Evolutionary conservation across 2,888 invertebrate species (phyloP).

Genomic region (Gortyna flavago): DNA sequence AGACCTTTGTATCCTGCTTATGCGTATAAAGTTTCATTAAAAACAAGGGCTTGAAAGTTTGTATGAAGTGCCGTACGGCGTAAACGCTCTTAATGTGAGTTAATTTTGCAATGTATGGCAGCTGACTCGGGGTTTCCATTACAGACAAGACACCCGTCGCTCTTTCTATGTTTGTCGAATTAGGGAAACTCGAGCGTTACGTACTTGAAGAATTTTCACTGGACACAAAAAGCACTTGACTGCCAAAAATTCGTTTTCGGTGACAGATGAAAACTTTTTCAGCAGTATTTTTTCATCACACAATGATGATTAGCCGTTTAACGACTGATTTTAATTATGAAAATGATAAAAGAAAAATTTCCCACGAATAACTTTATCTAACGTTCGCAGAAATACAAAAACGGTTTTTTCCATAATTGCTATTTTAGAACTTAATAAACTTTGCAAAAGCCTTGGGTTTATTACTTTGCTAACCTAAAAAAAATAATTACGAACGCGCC

Average conservation of each 20-base stretch:
- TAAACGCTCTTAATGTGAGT: conserved; percentile 2
- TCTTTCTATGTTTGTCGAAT: not conserved
- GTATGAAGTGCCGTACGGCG: too few species aligned
- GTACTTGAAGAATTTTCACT: not conserved
- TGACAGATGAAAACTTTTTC: not conserved
- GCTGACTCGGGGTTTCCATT: not conserved
- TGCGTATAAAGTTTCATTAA: too few species aligned
- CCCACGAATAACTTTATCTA: not conserved
- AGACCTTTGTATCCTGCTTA: too few species aligned
- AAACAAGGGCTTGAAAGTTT: too few species aligned
- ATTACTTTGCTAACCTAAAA: conserved; percentile 26
- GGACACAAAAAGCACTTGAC: too few species aligned
- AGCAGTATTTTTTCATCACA: not conserved
- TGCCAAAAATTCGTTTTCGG: not conserved
- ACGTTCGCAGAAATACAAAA: not conserved
- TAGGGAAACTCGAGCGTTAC: not conserved
- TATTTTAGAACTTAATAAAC: conserved; percentile 14
- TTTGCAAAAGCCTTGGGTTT: conserved; percentile 14
- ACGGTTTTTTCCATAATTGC: not conserved
- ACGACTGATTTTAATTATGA: not conserved
- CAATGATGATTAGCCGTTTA: not conserved
- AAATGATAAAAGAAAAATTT: not conserved
- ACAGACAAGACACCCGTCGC: not conserved
- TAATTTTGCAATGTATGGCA: not conserved
- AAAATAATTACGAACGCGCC: conserved; percentile 12